Percentiles rank a stretch among this genome's conserved stretches.
Conservation (phyloP, 2,888 invertebrate species). For the Epirrhoe tristata region DNA sequence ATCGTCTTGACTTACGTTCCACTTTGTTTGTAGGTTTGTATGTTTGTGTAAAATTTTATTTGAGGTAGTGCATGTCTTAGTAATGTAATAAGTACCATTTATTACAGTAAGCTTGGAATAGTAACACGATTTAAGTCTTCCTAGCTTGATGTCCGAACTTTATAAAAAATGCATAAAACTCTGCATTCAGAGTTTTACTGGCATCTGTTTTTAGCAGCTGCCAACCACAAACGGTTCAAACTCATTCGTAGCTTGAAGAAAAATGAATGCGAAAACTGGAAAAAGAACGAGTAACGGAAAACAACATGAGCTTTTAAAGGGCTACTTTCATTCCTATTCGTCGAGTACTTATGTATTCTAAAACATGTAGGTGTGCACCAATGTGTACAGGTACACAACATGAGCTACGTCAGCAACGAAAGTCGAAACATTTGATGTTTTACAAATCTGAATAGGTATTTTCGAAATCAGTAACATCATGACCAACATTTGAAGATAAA, state of each 20-base stretch:
- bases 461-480: too few species aligned
- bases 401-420: too few species aligned
- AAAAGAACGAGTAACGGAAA: neutral
- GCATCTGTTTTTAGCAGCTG: neutral
- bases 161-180: neutral
- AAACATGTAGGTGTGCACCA: too few species aligned
- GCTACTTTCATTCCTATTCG: neutral
- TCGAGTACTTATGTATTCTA: too few species aligned
- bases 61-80: too few species aligned
- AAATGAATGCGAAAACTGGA: neutral
- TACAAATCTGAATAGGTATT: too few species aligned
- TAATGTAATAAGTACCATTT: too few species aligned
- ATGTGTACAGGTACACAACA: too few species aligned
- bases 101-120: neutral
- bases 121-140: neutral
- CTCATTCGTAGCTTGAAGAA: too few species aligned
- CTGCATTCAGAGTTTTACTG: neutral
- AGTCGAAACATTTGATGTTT: too few species aligned
- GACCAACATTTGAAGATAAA: too few species aligned
- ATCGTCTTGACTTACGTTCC: conserved; percentile 25
- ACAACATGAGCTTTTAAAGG: neutral
- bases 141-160: neutral
- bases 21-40: neutral
- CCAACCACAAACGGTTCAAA: neutral
- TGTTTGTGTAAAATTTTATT: neutral